These are phyloP conservation scores for Petrolisthes manimaculis DNA, from an alignment of 2,888 invertebrate genomes.

Conservation along the genomic window DNA sequence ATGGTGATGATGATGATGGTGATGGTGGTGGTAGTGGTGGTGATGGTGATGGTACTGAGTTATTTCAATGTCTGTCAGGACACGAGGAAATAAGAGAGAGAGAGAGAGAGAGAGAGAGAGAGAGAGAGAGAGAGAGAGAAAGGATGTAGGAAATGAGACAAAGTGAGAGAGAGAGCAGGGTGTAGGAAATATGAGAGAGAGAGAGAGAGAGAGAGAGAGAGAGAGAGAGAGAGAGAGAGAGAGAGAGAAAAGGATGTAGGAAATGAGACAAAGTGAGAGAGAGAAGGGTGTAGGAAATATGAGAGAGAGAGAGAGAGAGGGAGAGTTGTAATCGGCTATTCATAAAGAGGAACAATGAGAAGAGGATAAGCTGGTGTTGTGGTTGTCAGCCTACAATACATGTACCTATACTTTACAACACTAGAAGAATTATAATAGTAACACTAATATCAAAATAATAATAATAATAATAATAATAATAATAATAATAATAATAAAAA, in stretches of 20 bases:
- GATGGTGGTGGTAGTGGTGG: too few species aligned
- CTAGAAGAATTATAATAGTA: not conserved
- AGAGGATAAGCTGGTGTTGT: too few species aligned
- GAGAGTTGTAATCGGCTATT: not conserved
- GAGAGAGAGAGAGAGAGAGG: not conserved
- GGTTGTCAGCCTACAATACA: too few species aligned
- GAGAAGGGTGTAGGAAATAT: not conserved
- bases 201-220: not conserved
- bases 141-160: not conserved
- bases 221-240: not conserved
- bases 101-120: not conserved
- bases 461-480: too few species aligned
- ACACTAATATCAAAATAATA: too few species aligned
- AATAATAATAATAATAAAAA: not conserved
- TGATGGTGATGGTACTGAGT: too few species aligned
- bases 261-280: not conserved
- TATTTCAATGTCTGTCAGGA: not conserved
- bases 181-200: not conserved
- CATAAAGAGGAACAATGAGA: too few species aligned
- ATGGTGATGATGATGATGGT: too few species aligned
- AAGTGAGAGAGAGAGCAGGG: not conserved
- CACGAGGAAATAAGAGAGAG: not conserved
- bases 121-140: not conserved
- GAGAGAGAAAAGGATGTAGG: not conserved
- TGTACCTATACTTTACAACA: not conserved